phyloP scores from a whole-genome alignment of 2,113 vertebrate species.

The Poicephalus meyeri region DNA sequence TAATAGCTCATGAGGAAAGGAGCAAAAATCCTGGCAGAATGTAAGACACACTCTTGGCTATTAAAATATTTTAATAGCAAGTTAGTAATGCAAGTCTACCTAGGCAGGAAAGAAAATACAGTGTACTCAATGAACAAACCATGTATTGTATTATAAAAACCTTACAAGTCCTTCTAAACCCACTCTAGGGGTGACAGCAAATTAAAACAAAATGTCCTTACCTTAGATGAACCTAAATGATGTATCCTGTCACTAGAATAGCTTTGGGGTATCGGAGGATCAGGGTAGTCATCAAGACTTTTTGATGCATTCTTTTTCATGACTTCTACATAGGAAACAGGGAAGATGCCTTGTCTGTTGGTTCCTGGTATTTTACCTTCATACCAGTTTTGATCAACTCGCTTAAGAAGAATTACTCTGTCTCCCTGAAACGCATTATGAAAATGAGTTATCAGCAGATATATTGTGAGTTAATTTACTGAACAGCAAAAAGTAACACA shows the following conservation, averaged over 20 bases:
- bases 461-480: background rate
- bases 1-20: background rate
- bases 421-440: slow-evolving; percentile 85
- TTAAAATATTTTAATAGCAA: background rate
- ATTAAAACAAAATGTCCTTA: slow-evolving; percentile 64
- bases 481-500: background rate
- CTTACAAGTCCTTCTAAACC: background rate
- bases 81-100: background rate
- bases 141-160: background rate
- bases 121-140: background rate
- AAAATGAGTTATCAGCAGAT: slow-evolving; percentile 27
- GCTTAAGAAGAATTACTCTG: slow-evolving; percentile 88
- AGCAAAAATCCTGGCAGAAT: background rate
- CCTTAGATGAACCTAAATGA: slow-evolving; percentile 85
- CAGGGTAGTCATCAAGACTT: slow-evolving; percentile 81
- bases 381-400: slow-evolving; percentile 98
- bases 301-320: slow-evolving; percentile 85
- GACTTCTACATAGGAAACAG: slow-evolving; percentile 93
- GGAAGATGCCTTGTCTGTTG: slow-evolving; percentile 97
- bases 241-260: slow-evolving; percentile 85
- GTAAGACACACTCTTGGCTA: background rate
- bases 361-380: slow-evolving; percentile 94
- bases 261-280: slow-evolving; percentile 79
- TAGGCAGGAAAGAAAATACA: background rate
- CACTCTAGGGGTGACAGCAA: background rate